Evolutionary conservation across 2,888 invertebrate genomes (phyloP), one percentile per base, ranked within the genome.

Genomic region (Megastigmus dorsalis): DNA sequence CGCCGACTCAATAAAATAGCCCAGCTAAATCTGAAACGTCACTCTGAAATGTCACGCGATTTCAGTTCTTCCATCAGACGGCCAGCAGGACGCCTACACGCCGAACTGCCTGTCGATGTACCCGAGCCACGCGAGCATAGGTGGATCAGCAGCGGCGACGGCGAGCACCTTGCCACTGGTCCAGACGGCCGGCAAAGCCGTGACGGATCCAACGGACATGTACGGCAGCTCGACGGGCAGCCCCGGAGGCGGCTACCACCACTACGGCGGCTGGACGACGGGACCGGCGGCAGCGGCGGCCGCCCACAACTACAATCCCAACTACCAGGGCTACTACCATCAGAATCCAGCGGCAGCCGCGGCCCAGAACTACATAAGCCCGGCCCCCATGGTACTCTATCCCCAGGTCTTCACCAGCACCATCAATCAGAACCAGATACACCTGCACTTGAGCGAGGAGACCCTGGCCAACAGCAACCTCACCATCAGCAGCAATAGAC

Each of bases 381-480:
- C 93, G 0, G 89, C 91, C 1, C 91, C 93, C 1, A 93, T 95
- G 92, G 92, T 95, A 20, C 90, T 95, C 0, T 92, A 92, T 82
- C 95, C 95, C 0, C 94, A 94, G 82, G 89, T 95, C 0, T 94
- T 95, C 86, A 67, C 76, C 13, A 95, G 95, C 48, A 95, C 95
- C 26, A 95, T 95, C 66, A 95, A 95, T 85, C 95, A 95, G 88
- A 95, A 95, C 87, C 95, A 95, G 89, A 95, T 95, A 76, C 95
- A 95, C 84, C 90, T 95, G 23, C 95, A 95, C 82, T 79, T 87
- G 5, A 86, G 83, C 80, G 88, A 87, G 45, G 88, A 88, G 45
- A 84, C 86, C 65, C 84, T 88, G 30, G 86, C 87, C 7, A 86
- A 86, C 18, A 90, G 91, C 2, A 85, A 86, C 71, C 84, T 88